Evolutionary conservation across 1,140 invertebrate genomes (phyloP), one percentile per base, ranked within the genome.

Genomic region (Pygmarrhopalites habei): DNA sequence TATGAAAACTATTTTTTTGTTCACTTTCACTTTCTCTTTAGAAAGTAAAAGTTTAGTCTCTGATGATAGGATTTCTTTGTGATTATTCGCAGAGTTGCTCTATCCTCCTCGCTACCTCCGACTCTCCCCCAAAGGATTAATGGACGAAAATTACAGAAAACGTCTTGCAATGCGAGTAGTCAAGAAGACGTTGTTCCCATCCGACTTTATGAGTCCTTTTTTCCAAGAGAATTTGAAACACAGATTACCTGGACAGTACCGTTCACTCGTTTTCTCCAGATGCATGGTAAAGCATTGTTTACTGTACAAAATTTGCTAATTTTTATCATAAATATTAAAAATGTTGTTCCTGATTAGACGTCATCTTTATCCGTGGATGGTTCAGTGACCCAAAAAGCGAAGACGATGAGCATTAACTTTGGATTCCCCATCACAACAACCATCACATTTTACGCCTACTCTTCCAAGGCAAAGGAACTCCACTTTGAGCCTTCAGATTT

Each of bases 141-240:
- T 60, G 1, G 43, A 39, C n/a, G 29, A 32, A 25, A 57, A 60
- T 23, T 68, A 64, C 32, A 43, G 28, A 17, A 61, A 58, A 35
- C 52, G 66, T n/a, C 32, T 57, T 3, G 66, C 26, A 25, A 65
- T 68, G 66, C 55, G 49, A 46, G 5, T 68, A 5, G 7, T 68
- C 14, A 46, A 32, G n/a, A 63, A 64, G 35, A 49, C 62, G 3
- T 7, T 68, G 12, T 68, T 64, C 46, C 66, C 58, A 17, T 58
- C 58, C 1, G 66, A 68, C n/a, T 68, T 64, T 29, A 64, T 68
- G 12, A 17, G 19, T 5, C 47, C 60, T 3, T 68, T 68, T 35
- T 64, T 46, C 39, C n/a, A 61, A 58, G 60, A 64, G 57, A 26
- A 60, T 49, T 60, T 35, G 35, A 28, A 52, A 53, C 25, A 21